Conservation (phyloP, 2,797 vertebrate genomes). For the Euphonia xanthogaster region DNA sequence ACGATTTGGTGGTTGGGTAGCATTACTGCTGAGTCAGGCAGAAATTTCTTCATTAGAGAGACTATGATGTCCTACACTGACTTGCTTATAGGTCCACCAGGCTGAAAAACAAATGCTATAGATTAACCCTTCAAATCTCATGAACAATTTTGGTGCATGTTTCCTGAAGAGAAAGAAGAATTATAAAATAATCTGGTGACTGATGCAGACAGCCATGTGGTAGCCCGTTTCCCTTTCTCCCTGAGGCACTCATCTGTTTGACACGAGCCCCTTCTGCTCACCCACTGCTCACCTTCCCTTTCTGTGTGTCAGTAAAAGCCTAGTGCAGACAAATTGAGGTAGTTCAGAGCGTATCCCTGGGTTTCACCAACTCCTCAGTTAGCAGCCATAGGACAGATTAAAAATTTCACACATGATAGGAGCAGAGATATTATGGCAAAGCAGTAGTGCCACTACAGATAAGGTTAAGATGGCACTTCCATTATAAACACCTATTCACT, state of each 20-base stretch:
- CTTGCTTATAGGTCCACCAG: background rate
- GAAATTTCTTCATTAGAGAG: background rate
- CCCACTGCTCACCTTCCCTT: background rate
- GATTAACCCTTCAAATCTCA: constrained; percentile 7
- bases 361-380: constrained; percentile 49
- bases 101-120: background rate
- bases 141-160: background rate
- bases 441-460: constrained; percentile 38
- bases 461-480: constrained; percentile 44
- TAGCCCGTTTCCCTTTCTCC: background rate
- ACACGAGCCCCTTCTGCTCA: background rate
- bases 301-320: constrained; percentile 10
- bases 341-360: constrained; percentile 1
- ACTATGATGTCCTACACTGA: background rate
- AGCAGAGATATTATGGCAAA: constrained; percentile 44
- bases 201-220: background rate
- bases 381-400: constrained; percentile 30
- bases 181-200: background rate
- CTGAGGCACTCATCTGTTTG: background rate
- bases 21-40: background rate
- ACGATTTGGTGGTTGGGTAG: background rate
- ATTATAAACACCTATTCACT: constrained; percentile 36
- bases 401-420: constrained; percentile 50
- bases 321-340: constrained; percentile 40
- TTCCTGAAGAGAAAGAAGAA: constrained; percentile 6